A percentile compares a stretch with the other conserved stretches of the same genome.
Evolutionary conservation across 2,888 invertebrate genomes (phyloP).

Genomic region (Crematogaster levior): DNA sequence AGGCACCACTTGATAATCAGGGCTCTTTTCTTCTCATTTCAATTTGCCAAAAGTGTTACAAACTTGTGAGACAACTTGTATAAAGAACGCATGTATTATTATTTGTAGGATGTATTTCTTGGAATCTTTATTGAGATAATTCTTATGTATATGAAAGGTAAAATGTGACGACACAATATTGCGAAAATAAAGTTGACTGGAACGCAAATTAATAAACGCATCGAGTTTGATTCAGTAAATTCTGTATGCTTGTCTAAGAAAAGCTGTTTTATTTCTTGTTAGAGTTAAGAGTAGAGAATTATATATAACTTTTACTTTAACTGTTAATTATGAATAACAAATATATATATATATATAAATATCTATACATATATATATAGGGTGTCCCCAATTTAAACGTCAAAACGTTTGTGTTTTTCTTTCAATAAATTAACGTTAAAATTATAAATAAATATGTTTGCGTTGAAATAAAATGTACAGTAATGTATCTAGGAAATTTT

Average conservation of each 20-base stretch:
- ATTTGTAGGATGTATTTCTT: not conserved
- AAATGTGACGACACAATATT: conserved; percentile 1
- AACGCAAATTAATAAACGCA: not conserved
- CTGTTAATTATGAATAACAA: not conserved
- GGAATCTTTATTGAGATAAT: not conserved
- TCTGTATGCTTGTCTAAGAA: not conserved
- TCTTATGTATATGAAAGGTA: not conserved
- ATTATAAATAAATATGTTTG: too few species aligned
- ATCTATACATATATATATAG: too few species aligned
- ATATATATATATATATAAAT: not conserved
- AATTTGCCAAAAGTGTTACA: conserved; percentile 6
- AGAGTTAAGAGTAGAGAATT: not conserved
- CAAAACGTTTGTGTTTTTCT: too few species aligned
- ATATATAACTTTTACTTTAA: not conserved
- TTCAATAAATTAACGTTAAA: too few species aligned
- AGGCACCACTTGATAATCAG: too few species aligned
- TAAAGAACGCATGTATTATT: not conserved
- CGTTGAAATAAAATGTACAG: too few species aligned
- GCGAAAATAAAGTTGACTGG: conserved; percentile 4
- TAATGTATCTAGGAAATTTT: too few species aligned
- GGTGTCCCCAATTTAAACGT: too few species aligned
- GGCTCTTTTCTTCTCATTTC: too few species aligned
- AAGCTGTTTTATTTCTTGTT: not conserved
- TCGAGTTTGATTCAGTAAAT: conserved; percentile 5
- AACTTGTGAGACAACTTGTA: conserved; percentile 10